A percentile compares a stretch with the other conserved stretches of the same genome.
These are phyloP conservation scores for Lycaon pictus DNA, from an alignment of 2,113 vertebrate species.

Conservation along the genomic window DNA sequence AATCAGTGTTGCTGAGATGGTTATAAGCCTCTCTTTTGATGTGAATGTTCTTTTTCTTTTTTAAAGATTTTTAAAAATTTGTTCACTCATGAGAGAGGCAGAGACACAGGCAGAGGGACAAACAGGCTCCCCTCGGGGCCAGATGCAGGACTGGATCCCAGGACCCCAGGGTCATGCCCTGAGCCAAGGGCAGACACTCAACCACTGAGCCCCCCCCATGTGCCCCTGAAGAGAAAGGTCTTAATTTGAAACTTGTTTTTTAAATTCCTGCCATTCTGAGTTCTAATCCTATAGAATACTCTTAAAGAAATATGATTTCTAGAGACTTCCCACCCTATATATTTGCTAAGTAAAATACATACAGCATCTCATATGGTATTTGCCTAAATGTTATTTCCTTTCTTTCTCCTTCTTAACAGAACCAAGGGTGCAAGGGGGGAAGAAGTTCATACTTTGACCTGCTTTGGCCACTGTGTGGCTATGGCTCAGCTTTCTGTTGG, in stretches of 20 bases:
- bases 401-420: neutral
- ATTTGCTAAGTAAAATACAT: conserved; percentile 7
- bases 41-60: neutral
- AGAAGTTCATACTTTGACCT: neutral
- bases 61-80: no score
- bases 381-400: neutral
- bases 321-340: neutral
- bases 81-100: no score
- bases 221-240: neutral
- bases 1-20: neutral
- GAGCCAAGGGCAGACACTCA: no score
- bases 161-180: no score
- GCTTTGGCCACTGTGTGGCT: neutral
- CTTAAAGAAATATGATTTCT: neutral
- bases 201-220: no score
- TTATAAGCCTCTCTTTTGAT: neutral
- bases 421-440: accelerated
- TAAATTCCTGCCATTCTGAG: neutral
- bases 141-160: no score
- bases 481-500: neutral
- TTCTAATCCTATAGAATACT: conserved; percentile 6
- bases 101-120: no score
- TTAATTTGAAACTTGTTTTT: neutral
- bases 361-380: neutral
- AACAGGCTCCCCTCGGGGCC: no score